Percentiles rank a stretch among this genome's conserved stretches.
Evolutionary conservation across 2,888 invertebrate genomes (phyloP).

Genomic region (Osmoderma eremita): DNA sequence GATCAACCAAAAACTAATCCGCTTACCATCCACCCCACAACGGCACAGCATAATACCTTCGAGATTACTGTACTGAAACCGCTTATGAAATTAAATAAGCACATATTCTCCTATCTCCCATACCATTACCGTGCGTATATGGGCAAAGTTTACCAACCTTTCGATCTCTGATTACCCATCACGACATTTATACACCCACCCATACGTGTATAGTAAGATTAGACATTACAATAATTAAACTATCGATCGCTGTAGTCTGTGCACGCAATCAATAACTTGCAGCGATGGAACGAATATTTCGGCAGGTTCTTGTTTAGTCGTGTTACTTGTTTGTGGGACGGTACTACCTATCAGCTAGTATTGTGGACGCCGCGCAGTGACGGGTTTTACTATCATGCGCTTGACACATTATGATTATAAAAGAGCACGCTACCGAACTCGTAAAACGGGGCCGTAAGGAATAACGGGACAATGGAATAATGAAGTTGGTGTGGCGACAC

Average conservation of each 20-base stretch:
- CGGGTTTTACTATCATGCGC: slow-evolving; percentile 13
- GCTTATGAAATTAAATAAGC: slow-evolving; percentile 34
- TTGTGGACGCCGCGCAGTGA: background rate
- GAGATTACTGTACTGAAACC: slow-evolving; percentile 31
- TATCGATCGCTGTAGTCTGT: slow-evolving; percentile 10
- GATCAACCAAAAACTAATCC: slow-evolving; percentile 6
- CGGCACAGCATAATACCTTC: slow-evolving; percentile 18
- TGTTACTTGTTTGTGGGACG: too few relatives aligned
- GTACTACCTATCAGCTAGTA: too few relatives aligned
- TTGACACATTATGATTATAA: slow-evolving; percentile 30
- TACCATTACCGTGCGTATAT: background rate
- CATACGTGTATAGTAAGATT: background rate
- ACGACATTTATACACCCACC: background rate
- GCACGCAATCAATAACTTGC: slow-evolving; percentile 28
- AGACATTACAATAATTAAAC: slow-evolving; percentile 36
- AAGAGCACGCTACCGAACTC: slow-evolving; percentile 20
- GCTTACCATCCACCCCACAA: background rate
- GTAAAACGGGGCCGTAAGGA: background rate
- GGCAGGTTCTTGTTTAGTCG: too few relatives aligned
- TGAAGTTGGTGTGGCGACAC: slow-evolving; percentile 3
- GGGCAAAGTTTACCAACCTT: slow-evolving; percentile 1
- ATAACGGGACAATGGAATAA: slow-evolving; percentile 1
- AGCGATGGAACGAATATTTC: background rate
- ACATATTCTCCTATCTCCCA: background rate
- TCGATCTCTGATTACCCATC: slow-evolving; percentile 20